A percentile compares a stretch with the other conserved stretches of the same genome.
phyloP scores from a whole-genome alignment of 2,888 invertebrate genomes.

The Tinea trinotella region DNA sequence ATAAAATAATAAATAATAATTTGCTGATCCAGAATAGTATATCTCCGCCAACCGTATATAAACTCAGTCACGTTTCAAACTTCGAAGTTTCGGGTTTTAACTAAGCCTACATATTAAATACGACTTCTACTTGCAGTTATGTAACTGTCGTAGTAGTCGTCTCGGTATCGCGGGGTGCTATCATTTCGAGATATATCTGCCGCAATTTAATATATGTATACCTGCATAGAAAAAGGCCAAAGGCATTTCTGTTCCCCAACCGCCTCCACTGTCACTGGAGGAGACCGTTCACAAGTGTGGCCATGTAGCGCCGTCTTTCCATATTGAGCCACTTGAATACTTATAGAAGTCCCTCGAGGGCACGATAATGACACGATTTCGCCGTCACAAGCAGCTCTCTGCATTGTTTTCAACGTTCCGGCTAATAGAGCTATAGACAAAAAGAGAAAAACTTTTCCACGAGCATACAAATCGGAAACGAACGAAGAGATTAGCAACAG shows the following conservation, averaged over 20 bases:
- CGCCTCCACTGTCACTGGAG: constrained; percentile 36
- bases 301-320: constrained; percentile 73
- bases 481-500: background rate
- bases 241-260: constrained; percentile 52
- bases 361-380: constrained; percentile 88
- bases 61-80: too few relatives aligned
- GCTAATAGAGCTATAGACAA: constrained; percentile 83
- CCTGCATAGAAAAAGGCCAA: constrained; percentile 30
- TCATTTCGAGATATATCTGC: background rate
- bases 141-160: too few relatives aligned
- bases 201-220: constrained; percentile 7
- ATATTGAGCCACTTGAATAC: constrained; percentile 89
- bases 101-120: too few relatives aligned
- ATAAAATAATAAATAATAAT: too few relatives aligned
- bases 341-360: constrained; percentile 93
- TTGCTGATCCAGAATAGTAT: too few relatives aligned
- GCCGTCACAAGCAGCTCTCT: constrained; percentile 91
- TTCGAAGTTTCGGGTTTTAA: too few relatives aligned
- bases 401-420: constrained; percentile 90
- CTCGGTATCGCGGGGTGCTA: background rate
- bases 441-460: constrained; percentile 19
- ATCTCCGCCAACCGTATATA: too few relatives aligned
- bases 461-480: constrained; percentile 54
- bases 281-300: constrained; percentile 41
- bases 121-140: too few relatives aligned